Evolutionary conservation across 2,888 invertebrate genomes (phyloP).

Genomic region (Plemyria rubiginata): DNA sequence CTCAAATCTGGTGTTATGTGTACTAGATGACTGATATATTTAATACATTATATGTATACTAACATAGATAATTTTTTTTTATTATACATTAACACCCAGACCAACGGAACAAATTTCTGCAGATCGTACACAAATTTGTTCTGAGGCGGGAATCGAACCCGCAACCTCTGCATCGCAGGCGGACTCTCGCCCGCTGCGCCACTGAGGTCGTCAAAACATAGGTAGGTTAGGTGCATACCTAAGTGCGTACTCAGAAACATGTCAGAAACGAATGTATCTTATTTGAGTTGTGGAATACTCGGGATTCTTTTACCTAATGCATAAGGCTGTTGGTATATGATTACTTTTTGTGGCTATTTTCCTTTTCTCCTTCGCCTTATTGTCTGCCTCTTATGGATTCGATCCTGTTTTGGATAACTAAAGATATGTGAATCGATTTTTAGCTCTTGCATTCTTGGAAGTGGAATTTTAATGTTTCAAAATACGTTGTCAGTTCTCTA

Average conservation of each 20-base stretch:
- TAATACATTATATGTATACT: no score
- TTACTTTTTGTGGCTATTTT: conserved; percentile 36
- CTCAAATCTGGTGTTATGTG: no score
- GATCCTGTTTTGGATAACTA: conserved; percentile 31
- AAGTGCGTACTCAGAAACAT: conserved; percentile 26
- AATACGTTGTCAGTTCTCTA: conserved; percentile 1
- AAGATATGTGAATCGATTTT: conserved; percentile 16
- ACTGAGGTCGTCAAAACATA: no score
- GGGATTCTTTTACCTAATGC: conserved; percentile 35
- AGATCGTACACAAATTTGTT: no score
- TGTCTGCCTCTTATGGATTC: conserved; percentile 33
- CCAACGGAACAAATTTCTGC: no score
- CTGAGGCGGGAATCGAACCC: no score
- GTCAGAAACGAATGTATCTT: conserved; percentile 34
- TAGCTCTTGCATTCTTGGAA: conserved; percentile 17
- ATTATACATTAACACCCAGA: no score
- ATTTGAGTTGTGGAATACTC: conserved; percentile 32
- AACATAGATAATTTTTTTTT: no score
- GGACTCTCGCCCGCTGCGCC: no score
- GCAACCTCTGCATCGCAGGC: no score
- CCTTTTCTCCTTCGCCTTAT: conserved; percentile 26
- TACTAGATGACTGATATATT: no score
- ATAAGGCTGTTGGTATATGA: conserved; percentile 32
- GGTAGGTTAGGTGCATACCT: no score
- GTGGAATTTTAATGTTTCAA: conserved; percentile 30